Conservation (phyloP, 2,888 invertebrate genomes). For the Alviniconcha strummeri region DNA sequence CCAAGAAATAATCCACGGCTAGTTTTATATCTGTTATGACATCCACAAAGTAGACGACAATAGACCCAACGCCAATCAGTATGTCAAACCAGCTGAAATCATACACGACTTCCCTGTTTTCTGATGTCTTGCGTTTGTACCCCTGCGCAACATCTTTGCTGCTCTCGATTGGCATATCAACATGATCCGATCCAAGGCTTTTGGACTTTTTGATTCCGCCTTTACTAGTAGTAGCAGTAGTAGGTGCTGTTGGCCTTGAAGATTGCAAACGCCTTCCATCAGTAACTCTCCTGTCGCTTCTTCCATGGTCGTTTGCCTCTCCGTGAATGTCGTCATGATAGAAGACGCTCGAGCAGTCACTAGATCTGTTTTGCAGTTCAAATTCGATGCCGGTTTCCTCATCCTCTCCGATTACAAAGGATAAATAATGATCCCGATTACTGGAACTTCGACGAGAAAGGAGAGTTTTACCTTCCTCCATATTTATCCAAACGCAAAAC, state of each 20-base stretch:
- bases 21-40: constrained; percentile 57
- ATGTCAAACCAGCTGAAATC: constrained; percentile 52
- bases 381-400: neutral
- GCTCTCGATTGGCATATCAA: constrained; percentile 30
- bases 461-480: constrained; percentile 11
- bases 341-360: constrained; percentile 9
- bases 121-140: constrained; percentile 16
- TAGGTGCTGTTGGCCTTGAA: constrained; percentile 1
- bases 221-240: neutral
- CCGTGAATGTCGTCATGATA: neutral
- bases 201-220: neutral
- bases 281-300: neutral
- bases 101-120: constrained; percentile 20
- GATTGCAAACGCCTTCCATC: neutral
- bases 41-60: constrained; percentile 59
- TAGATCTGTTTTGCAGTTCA: neutral
- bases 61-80: constrained; percentile 51
- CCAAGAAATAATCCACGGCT: constrained; percentile 55
- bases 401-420: neutral
- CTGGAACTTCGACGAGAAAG: constrained; percentile 3
- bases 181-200: constrained; percentile 24
- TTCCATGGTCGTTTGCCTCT: neutral
- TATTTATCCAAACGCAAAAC: constrained; percentile 3
- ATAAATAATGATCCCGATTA: constrained; percentile 9
- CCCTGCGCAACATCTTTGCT: constrained; percentile 30